Base-by-base conservation (phyloP, 2,888 invertebrate species). In the Sinelater perroti region DNA sequence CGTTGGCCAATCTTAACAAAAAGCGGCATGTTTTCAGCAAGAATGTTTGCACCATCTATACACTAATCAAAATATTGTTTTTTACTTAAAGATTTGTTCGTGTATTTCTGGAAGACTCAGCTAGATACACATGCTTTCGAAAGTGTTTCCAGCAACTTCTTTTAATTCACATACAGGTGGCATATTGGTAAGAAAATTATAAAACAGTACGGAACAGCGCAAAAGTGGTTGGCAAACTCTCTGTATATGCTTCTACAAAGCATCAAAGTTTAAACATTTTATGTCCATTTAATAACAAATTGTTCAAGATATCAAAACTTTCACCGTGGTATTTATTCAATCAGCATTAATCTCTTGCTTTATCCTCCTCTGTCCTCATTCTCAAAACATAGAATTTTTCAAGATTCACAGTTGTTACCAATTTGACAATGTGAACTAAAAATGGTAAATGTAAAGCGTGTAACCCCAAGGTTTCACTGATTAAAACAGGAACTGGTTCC, bases 161-260 rank as follows among this genome's bases (percentile, higher is more conserved):
- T 84, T 84, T 53, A 97, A 80, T 52, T 85, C 86, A 1, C 82
- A 77, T 0, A 95, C 91, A 1, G 94, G 89, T 8, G 90, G 87
- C 0, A 97, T 90, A 66, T 94, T 92, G 8, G 96, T 95, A 54
- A 98, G 79, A 72, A 92, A 93, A 76, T 96, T 93, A 77, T 90
- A 98, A 75, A 97, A 91, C 5, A 99, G 79, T 14, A 93, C 94
- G 66, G 91, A 88, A 72, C 94, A 93, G 13, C 98, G 85, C 47
- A 99, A 80, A 76, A 97, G 97, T 1, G 91, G 89, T 56, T 86
- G 75, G 64, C 87, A 86, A 56, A 87, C 84, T 0, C 77, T 72
- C 64, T 87, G 85, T 0, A 90, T 76, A 18, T 80, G 74, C 20
- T 83, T 79, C 88, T 87, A 88, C 0, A 87, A 70, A 6, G 67